phyloP scores from a whole-genome alignment of 2,797 vertebrate genomes.

The Cuniculus paca region DNA sequence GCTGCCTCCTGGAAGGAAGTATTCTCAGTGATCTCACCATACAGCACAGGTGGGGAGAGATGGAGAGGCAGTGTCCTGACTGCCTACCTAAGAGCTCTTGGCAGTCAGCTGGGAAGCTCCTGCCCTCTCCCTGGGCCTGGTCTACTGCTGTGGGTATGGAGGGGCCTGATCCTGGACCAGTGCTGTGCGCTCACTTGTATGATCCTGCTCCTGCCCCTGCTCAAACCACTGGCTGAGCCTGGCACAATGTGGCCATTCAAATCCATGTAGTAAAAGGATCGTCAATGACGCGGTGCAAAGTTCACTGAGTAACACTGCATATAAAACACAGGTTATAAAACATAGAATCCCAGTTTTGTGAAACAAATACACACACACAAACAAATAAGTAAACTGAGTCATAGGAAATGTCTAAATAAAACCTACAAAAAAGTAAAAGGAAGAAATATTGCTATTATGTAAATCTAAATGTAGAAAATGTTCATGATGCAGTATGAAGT shows the following conservation, averaged over 20 bases:
- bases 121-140: background rate
- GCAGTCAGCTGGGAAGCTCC: background rate
- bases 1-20: background rate
- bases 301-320: fast-evolving
- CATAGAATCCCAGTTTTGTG: background rate
- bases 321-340: background rate
- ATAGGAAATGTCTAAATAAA: background rate
- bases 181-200: fast-evolving
- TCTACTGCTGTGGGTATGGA: background rate
- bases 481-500: background rate
- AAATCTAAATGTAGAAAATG: background rate
- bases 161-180: background rate
- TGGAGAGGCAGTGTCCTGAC: background rate
- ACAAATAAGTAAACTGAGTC: background rate
- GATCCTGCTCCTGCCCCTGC: too few relatives aligned
- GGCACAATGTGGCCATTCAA: background rate
- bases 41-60: background rate
- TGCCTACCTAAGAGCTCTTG: background rate
- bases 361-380: background rate
- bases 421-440: background rate
- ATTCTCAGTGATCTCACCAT: background rate
- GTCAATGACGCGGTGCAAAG: background rate
- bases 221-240: too few relatives aligned
- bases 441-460: background rate
- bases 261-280: background rate